A percentile compares a stretch with the other conserved stretches of the same genome.
phyloP scores from a whole-genome alignment of 2,888 invertebrate genomes.

The Halictus quadricinctus region DNA sequence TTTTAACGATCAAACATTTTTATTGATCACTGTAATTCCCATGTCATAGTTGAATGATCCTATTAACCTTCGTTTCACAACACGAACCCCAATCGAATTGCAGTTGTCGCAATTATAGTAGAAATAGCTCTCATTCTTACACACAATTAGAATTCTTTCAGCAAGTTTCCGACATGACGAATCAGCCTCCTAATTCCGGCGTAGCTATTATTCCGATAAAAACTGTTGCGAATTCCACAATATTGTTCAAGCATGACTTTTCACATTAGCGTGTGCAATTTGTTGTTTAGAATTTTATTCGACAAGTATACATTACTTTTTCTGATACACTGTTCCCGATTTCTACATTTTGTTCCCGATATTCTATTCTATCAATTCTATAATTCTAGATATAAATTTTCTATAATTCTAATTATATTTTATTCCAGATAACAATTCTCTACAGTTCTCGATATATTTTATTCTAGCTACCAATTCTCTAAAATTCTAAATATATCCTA shows the following conservation, averaged over 20 bases:
- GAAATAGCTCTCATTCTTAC: slow-evolving; percentile 4
- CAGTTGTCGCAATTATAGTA: slow-evolving; percentile 5
- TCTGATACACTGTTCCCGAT: too few relatives aligned
- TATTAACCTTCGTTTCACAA: neutral
- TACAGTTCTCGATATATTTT: neutral
- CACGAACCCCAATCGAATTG: slow-evolving; percentile 6
- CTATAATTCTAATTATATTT: too few relatives aligned
- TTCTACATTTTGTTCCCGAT: neutral
- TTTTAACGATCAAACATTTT: neutral
- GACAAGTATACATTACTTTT: neutral
- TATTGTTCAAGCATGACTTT: neutral
- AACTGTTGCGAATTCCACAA: neutral
- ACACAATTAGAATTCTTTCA: slow-evolving; percentile 9
- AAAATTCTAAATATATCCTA: neutral
- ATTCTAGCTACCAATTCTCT: neutral
- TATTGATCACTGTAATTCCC: neutral
- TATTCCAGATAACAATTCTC: neutral
- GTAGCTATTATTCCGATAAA: neutral
- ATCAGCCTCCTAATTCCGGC: neutral
- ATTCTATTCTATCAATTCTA: too few relatives aligned
- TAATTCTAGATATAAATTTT: too few relatives aligned
- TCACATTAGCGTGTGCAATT: neutral
- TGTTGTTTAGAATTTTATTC: neutral
- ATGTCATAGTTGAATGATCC: neutral
- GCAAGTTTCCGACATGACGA: neutral